Evolutionary conservation across 2,888 invertebrate genomes (phyloP).

Genomic region (Gastracanthus pulcherrimus): DNA sequence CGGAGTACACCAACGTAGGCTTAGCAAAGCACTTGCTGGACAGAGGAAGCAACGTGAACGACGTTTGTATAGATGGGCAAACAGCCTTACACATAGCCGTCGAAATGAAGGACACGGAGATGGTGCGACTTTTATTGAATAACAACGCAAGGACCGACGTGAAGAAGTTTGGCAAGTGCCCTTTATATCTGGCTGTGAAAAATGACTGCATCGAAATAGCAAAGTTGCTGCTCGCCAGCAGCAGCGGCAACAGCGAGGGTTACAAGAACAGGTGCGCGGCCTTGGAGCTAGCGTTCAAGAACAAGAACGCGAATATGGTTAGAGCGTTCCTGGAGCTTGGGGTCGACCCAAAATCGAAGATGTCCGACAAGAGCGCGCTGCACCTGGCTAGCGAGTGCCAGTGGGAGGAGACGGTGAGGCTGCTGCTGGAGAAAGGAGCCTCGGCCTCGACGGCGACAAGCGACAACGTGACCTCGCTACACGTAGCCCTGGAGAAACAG

Average conservation of each 20-base stretch:
- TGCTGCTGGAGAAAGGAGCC: background rate
- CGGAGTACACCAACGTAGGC: constrained; percentile 72
- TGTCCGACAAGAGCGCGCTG: background rate
- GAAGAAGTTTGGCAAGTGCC: constrained; percentile 15
- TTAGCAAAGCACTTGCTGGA: constrained; percentile 78
- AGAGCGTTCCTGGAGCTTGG: background rate
- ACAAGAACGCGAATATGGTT: background rate
- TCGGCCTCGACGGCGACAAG: background rate
- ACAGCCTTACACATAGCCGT: constrained; percentile 79
- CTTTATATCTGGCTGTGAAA: constrained; percentile 8
- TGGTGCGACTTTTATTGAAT: background rate
- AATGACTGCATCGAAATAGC: background rate
- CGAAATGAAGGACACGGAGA: constrained; percentile 47
- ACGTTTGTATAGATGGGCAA: constrained; percentile 84
- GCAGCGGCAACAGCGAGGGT: background rate
- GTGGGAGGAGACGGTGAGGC: background rate
- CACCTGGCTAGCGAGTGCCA: background rate
- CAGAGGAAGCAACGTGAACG: constrained; percentile 81
- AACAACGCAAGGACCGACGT: background rate
- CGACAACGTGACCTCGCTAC: background rate
- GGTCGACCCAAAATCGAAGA: background rate
- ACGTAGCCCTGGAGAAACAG: background rate
- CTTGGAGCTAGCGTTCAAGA: background rate
- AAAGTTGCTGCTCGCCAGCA: background rate
- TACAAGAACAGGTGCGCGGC: background rate